A percentile compares a stretch with the other conserved stretches of the same genome.
phyloP scores from a whole-genome alignment of 1,140 invertebrate species.

The Megalonaias nervosa region DNA sequence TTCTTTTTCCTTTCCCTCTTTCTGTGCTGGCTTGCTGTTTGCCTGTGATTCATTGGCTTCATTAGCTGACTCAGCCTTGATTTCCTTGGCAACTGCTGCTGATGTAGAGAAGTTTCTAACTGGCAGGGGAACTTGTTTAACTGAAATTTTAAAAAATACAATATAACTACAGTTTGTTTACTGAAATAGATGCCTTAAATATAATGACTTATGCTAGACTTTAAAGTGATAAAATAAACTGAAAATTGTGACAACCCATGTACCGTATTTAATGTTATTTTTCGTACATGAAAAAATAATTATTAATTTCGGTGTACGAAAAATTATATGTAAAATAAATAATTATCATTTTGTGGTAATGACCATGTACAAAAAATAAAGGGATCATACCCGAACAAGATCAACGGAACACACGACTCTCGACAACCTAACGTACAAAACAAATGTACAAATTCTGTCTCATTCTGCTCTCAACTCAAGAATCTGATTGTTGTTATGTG shows the following conservation, averaged over 20 bases:
- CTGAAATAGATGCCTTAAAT: neutral
- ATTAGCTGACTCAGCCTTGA: slow-evolving; percentile 30
- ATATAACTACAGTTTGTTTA: neutral
- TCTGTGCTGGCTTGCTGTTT: slow-evolving; percentile 6
- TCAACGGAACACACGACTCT: too few relatives aligned
- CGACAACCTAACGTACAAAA: too few relatives aligned
- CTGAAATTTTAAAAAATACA: slow-evolving; percentile 48
- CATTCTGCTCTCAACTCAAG: too few relatives aligned
- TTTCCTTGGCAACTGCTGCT: slow-evolving; percentile 18
- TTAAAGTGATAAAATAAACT: neutral
- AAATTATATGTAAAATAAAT: too few relatives aligned
- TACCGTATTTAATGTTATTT: too few relatives aligned
- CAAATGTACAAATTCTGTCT: too few relatives aligned
- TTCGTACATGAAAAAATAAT: too few relatives aligned
- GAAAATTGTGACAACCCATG: neutral
- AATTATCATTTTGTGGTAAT: too few relatives aligned
- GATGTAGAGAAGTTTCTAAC: slow-evolving; percentile 16
- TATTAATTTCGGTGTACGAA: too few relatives aligned
- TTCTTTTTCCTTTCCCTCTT: slow-evolving; percentile 26
- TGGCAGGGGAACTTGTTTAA: slow-evolving; percentile 76
- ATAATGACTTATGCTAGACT: neutral
- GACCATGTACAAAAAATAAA: too few relatives aligned
- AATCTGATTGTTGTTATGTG: too few relatives aligned
- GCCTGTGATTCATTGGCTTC: slow-evolving; percentile 20
- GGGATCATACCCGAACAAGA: too few relatives aligned